Evolutionary conservation across 2,888 invertebrate genomes (phyloP).

Genomic region (Parapristionchus giblindavisi): DNA sequence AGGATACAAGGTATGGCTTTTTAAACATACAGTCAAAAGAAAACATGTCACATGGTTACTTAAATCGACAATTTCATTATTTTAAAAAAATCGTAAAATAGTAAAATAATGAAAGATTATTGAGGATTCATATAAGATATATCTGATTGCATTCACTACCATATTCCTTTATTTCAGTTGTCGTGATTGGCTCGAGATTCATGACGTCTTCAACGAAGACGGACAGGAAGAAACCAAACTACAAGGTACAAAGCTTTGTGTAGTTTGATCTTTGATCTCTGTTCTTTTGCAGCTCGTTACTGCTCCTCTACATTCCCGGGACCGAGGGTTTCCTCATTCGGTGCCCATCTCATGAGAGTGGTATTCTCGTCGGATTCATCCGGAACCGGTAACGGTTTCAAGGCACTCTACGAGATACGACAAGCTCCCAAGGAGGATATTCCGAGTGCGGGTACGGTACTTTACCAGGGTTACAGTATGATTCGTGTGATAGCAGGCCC

Average conservation of each 20-base stretch:
- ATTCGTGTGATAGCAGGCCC: no score
- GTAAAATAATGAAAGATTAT: background rate
- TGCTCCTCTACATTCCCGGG: slow-evolving; percentile 91
- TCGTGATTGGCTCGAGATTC: slow-evolving; percentile 66
- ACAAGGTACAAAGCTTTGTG: slow-evolving; percentile 42
- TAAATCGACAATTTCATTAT: background rate
- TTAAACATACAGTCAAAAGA: background rate
- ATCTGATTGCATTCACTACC: background rate
- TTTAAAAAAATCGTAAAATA: background rate
- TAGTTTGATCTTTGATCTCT: no score
- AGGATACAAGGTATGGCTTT: slow-evolving; percentile 43
- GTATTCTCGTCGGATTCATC: slow-evolving; percentile 87
- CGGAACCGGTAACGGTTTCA: slow-evolving; percentile 91
- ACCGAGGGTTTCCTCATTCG: slow-evolving; percentile 89
- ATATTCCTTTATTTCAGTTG: slow-evolving; percentile 46
- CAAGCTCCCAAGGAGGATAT: slow-evolving; percentile 60
- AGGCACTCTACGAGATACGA: slow-evolving; percentile 87
- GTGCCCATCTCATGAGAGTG: slow-evolving; percentile 86
- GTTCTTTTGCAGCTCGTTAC: slow-evolving; percentile 75
- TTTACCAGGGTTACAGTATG: no score
- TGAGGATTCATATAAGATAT: background rate
- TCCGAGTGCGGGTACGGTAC: slow-evolving; percentile 45
- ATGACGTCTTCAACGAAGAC: slow-evolving; percentile 58
- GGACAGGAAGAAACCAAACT: slow-evolving; percentile 49
- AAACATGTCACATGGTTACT: no score